Conservation (phyloP, 2,113 vertebrate species). For the Prionailurus viverrinus region DNA sequence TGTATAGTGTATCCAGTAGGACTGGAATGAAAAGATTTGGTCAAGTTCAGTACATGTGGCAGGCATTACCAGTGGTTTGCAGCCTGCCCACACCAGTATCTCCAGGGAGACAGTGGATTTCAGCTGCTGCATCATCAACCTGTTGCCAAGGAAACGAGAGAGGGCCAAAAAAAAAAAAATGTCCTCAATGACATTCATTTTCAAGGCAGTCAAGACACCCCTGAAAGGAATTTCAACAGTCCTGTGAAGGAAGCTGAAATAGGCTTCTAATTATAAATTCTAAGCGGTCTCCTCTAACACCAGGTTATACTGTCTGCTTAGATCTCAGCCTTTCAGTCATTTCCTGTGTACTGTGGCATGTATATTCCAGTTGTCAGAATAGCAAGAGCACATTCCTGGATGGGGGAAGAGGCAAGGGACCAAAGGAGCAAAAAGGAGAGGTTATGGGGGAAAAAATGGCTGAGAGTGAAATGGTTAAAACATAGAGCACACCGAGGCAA, state of each 20-base stretch:
- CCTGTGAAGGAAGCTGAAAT: constrained; percentile 87
- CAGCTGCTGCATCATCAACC: constrained; percentile 88
- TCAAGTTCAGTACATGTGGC: constrained; percentile 79
- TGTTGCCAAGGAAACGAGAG: constrained; percentile 91
- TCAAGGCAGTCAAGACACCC: constrained; percentile 88
- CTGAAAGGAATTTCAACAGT: constrained; percentile 87
- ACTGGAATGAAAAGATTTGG: constrained; percentile 73
- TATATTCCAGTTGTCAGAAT: constrained; percentile 75
- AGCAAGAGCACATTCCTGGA: constrained; percentile 77
- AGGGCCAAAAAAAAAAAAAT: constrained; percentile 83
- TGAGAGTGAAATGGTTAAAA: constrained; percentile 70
- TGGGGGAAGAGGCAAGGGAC: constrained; percentile 39
- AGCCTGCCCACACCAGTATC: constrained; percentile 88
- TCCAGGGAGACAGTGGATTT: constrained; percentile 89
- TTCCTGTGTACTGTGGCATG: constrained; percentile 83
- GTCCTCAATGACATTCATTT: constrained; percentile 89
- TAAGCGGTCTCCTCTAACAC: constrained; percentile 84
- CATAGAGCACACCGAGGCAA: not conserved
- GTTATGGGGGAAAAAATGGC: not conserved
- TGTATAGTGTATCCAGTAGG: constrained; percentile 58
- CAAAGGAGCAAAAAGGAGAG: constrained; percentile 59
- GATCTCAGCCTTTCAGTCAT: constrained; percentile 83
- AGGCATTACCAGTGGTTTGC: constrained; percentile 81
- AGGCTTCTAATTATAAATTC: constrained; percentile 88
- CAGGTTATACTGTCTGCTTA: constrained; percentile 84